These are phyloP conservation scores for Nyctereutes procyonoides DNA, from an alignment of 2,113 vertebrate genomes.

Conservation along the genomic window DNA sequence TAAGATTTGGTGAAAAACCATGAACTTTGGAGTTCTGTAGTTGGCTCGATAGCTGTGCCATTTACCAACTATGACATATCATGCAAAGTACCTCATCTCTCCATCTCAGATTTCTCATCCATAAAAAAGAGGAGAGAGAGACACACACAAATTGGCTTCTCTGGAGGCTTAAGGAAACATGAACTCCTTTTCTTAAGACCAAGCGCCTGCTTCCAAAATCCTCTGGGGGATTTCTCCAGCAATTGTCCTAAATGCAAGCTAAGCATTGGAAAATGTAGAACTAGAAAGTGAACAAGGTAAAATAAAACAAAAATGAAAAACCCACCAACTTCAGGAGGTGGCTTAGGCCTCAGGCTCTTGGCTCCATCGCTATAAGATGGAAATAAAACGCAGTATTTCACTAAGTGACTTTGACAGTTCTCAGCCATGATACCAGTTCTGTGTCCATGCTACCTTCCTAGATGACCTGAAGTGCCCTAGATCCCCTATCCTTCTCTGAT, in stretches of 20 bases:
- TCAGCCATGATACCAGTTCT: not conserved
- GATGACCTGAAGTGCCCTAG: not conserved
- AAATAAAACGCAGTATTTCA: slow-evolving; percentile 70
- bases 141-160: not conserved
- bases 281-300: not conserved
- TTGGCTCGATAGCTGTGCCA: not conserved
- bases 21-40: no score
- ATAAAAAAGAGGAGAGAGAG: not conserved
- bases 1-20: not conserved
- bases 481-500: slow-evolving; percentile 51
- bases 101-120: not conserved
- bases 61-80: not conserved
- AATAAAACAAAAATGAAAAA: not conserved
- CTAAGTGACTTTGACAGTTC: slow-evolving; percentile 35
- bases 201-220: not conserved
- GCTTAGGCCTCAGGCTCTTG: not conserved
- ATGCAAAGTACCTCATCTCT: not conserved
- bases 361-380: not conserved
- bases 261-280: not conserved
- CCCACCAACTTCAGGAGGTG: not conserved
- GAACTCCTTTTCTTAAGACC: not conserved
- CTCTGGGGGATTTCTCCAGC: not conserved
- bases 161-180: not conserved
- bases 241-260: not conserved
- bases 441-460: not conserved